Percentiles rank a stretch among this genome's conserved stretches.
These are phyloP conservation scores for Dryobotodes eremita DNA, from an alignment of 2,888 invertebrate genomes.

Conservation along the genomic window DNA sequence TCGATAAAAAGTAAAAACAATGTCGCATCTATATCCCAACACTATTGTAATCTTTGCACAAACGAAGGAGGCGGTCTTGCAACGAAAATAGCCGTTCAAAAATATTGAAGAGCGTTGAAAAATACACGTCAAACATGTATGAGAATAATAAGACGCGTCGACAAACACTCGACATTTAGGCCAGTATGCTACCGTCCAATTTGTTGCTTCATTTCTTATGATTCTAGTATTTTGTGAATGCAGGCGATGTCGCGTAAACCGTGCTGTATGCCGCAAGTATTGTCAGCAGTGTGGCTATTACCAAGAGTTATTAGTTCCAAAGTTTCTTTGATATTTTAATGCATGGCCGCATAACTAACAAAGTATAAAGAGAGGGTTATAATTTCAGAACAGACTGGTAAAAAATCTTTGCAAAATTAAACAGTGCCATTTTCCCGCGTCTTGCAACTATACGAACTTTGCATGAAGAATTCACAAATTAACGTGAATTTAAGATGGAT, in stretches of 20 bases:
- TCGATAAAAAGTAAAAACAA: neutral
- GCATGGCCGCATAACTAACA: constrained; percentile 37
- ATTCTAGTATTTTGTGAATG: constrained; percentile 33
- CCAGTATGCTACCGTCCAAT: constrained; percentile 66
- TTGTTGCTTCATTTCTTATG: constrained; percentile 67
- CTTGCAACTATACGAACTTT: neutral
- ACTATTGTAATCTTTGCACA: constrained; percentile 75
- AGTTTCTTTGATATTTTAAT: constrained; percentile 43
- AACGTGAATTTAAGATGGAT: constrained; percentile 21
- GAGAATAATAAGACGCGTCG: constrained; percentile 85
- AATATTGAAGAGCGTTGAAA: constrained; percentile 89
- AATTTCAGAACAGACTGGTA: constrained; percentile 6
- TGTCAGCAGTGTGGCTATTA: constrained; percentile 36
- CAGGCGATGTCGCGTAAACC: constrained; percentile 43
- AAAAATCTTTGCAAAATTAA: neutral
- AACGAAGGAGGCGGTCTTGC: constrained; percentile 80
- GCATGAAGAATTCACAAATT: constrained; percentile 8
- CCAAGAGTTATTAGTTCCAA: constrained; percentile 37
- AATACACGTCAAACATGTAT: constrained; percentile 87
- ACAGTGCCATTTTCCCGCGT: neutral
- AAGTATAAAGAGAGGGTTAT: constrained; percentile 22
- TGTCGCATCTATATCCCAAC: constrained; percentile 56
- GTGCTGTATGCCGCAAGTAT: constrained; percentile 21
- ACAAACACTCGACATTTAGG: constrained; percentile 84
- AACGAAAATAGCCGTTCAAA: constrained; percentile 86